These are phyloP conservation scores for Tangachromis dhanisi DNA, from an alignment of 2,113 vertebrate genomes.

Conservation along the genomic window DNA sequence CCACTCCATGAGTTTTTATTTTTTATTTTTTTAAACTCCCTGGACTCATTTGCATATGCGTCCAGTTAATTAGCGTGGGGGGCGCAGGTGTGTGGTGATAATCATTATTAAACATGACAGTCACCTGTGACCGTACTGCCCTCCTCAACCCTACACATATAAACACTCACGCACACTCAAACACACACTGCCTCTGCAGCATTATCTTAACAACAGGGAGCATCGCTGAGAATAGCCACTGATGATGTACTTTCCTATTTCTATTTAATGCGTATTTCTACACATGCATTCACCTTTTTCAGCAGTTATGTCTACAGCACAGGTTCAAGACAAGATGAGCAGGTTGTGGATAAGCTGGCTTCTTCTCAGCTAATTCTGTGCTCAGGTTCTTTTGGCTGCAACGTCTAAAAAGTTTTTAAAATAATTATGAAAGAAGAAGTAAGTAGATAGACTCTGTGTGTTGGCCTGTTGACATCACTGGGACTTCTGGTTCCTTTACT, in stretches of 20 bases:
- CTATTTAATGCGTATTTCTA: neutral
- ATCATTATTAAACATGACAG: slow-evolving; percentile 99
- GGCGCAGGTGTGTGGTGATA: slow-evolving; percentile 98
- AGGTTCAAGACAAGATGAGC: neutral
- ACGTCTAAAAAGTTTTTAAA: neutral
- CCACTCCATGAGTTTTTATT: slow-evolving; percentile 89
- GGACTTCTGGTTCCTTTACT: neutral
- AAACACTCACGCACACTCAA: neutral
- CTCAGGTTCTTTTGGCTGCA: neutral
- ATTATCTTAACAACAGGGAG: neutral
- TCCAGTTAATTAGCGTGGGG: slow-evolving; percentile 95
- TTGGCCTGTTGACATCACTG: slow-evolving; percentile 32
- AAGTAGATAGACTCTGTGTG: neutral
- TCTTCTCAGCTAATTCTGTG: neutral
- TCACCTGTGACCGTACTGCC: slow-evolving; percentile 89
- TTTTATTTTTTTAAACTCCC: slow-evolving; percentile 78
- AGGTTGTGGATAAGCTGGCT: neutral
- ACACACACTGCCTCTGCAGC: slow-evolving; percentile 47
- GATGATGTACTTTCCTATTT: slow-evolving; percentile 46
- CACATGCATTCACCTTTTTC: neutral
- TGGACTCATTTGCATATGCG: slow-evolving; percentile 97
- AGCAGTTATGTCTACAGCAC: neutral
- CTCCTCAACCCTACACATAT: slow-evolving; percentile 80
- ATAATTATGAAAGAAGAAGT: neutral
- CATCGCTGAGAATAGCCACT: neutral